Evolutionary conservation across 2,888 invertebrate species (phyloP).

Genomic region (Zelleria hepariella): DNA sequence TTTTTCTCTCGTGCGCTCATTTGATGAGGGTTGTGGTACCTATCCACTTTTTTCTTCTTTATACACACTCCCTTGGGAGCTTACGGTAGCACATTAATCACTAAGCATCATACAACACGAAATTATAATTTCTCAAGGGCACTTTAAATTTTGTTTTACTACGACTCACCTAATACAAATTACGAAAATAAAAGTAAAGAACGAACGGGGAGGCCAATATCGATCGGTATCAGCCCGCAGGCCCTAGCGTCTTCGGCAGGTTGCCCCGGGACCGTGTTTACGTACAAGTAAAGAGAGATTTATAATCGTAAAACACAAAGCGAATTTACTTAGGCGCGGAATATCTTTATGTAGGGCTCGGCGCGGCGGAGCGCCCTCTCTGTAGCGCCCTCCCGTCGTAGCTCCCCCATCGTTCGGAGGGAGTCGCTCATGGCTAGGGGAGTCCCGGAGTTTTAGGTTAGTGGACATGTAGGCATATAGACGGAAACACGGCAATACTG

Average conservation of each 20-base stretch:
- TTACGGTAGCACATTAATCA: too few relatives aligned
- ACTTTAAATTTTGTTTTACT: too few relatives aligned
- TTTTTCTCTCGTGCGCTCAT: slow-evolving; percentile 31
- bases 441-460: slow-evolving; percentile 67
- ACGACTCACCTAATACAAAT: too few relatives aligned
- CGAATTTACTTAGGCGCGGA: slow-evolving; percentile 61
- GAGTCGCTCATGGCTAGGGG: slow-evolving; percentile 28
- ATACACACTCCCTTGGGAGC: too few relatives aligned
- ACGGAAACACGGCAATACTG: slow-evolving; percentile 71
- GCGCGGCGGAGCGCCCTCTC: slow-evolving; percentile 5
- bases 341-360: slow-evolving; percentile 24
- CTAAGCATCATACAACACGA: too few relatives aligned
- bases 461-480: slow-evolving; percentile 74
- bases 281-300: not conserved
- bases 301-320: slow-evolving; percentile 23
- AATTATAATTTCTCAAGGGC: too few relatives aligned
- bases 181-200: too few relatives aligned
- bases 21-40: slow-evolving; percentile 36
- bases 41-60: too few relatives aligned
- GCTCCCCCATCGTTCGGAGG: slow-evolving; percentile 43
- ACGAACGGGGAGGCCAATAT: not conserved
- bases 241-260: not conserved
- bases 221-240: not conserved
- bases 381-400: slow-evolving; percentile 40
- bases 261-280: not conserved